phyloP scores from a whole-genome alignment of 2,113 vertebrate species.

The Tragelaphus buxtoni region DNA sequence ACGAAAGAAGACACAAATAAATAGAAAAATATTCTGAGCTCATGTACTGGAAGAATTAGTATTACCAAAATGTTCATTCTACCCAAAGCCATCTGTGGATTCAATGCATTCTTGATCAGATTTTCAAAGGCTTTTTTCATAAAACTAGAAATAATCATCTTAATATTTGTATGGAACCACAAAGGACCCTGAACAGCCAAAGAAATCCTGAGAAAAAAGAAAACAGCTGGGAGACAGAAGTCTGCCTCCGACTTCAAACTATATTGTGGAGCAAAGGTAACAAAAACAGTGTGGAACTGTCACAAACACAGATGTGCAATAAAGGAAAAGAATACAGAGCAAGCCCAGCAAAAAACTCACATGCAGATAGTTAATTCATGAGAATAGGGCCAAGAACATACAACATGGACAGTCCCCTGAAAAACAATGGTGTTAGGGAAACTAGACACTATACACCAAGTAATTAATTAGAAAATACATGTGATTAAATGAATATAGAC shows the following conservation, averaged over 20 bases:
- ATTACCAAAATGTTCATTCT: neutral
- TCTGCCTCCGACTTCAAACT: neutral
- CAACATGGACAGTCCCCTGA: neutral
- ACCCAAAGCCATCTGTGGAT: neutral
- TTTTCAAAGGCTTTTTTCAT: neutral
- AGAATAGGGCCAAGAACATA: neutral
- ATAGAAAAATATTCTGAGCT: neutral
- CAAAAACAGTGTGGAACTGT: neutral
- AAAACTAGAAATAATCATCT: neutral
- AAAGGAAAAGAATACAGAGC: neutral
- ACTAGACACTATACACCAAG: neutral
- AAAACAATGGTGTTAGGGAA: neutral
- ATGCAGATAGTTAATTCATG: neutral
- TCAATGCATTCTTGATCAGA: neutral
- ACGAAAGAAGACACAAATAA: neutral
- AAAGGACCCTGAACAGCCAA: neutral
- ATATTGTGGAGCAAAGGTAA: neutral
- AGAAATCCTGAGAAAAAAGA: neutral
- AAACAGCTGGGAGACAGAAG: neutral
- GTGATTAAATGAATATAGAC: neutral
- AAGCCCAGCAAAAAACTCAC: neutral
- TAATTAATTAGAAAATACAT: neutral
- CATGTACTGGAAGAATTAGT: neutral
- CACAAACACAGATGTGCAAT: neutral
- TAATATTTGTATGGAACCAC: neutral